Percentiles rank a stretch among this genome's conserved stretches.
These are phyloP conservation scores for Herminia tarsipennalis DNA, from an alignment of 2,888 invertebrate genomes.

Conservation along the genomic window DNA sequence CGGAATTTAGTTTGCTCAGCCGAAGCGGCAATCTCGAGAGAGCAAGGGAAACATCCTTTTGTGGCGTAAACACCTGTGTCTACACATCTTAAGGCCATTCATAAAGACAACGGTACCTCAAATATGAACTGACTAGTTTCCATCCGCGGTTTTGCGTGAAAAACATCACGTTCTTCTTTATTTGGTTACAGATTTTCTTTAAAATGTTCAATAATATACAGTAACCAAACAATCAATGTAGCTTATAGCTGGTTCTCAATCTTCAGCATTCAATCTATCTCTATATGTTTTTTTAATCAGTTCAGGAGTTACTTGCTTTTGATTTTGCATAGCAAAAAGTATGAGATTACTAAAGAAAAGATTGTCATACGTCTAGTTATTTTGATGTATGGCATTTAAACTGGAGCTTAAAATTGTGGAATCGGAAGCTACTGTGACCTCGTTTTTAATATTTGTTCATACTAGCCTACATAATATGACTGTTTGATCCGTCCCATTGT, in stretches of 20 bases:
- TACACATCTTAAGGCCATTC: slow-evolving; percentile 55
- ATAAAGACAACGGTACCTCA: slow-evolving; percentile 33
- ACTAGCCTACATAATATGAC: not conserved
- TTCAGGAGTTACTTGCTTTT: too few species aligned
- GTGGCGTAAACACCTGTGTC: slow-evolving; percentile 65
- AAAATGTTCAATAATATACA: too few species aligned
- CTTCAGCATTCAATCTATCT: too few species aligned
- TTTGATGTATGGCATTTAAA: slow-evolving; percentile 1
- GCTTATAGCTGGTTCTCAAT: too few species aligned
- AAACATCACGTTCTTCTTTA: too few species aligned
- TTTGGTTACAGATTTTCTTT: too few species aligned
- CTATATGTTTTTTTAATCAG: too few species aligned
- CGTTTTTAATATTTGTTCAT: slow-evolving; percentile 6
- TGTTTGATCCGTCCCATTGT: slow-evolving; percentile 6
- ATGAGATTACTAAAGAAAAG: too few species aligned
- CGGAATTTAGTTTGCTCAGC: slow-evolving; percentile 75
- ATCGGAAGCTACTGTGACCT: slow-evolving; percentile 13
- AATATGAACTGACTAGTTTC: slow-evolving; percentile 5
- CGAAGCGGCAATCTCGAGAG: slow-evolving; percentile 63
- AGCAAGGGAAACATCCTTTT: slow-evolving; percentile 69
- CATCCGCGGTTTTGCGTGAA: not conserved
- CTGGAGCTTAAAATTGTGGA: slow-evolving; percentile 16
- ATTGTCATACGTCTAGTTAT: too few species aligned
- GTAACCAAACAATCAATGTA: too few species aligned
- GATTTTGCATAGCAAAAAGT: too few species aligned